Evolutionary conservation across 2,888 invertebrate species (phyloP), one percentile per base, ranked within the genome.

Genomic region (Ochlodes sylvanus): DNA sequence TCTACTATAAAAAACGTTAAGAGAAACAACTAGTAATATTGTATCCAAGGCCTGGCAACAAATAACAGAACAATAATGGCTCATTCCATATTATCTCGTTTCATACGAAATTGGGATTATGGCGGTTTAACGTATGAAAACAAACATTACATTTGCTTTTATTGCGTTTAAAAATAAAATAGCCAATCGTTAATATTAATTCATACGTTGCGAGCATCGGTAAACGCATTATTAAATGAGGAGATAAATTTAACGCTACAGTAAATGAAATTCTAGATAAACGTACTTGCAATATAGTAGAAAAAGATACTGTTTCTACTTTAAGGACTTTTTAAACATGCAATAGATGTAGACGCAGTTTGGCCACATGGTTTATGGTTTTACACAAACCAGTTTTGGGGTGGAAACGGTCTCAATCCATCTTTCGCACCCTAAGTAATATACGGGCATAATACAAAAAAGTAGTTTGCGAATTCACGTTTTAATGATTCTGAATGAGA

Each of bases 161-260:
- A 64, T 56, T 56, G 56, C 32, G 44, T 44, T 56, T 64, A 64
- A 64, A 64, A 64, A 47, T 56, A 64, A 56, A 64, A 64, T 19
- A 34, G 42, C 19, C 17, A 64, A 17, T 34, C 55, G 34, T 64
- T 64, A 56, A 56, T 56, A 56, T 64, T 64, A 64, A 64, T 56
- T 63, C 56, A 56, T 64, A 56, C 44, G 21, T 38, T 56, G 55
- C 41, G 54, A 19, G 14, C 19, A 21, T 50, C 56, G 15, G 34
- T 64, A 34, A 34, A 56, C n/a, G 42, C 19, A 34, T 64, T 56
- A 47, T 17, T 44, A 17, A 44, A 63, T 44, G 55, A 32, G 7
- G 9, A 27, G 7, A 54, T 38, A 63, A n/a, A 54, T 54, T 54
- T 63, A 4, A 52, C 38, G 12, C 10, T 15, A n/a, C 15, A 15